phyloP scores from a whole-genome alignment of 2,113 vertebrate genomes.

The Zapornia atra region DNA sequence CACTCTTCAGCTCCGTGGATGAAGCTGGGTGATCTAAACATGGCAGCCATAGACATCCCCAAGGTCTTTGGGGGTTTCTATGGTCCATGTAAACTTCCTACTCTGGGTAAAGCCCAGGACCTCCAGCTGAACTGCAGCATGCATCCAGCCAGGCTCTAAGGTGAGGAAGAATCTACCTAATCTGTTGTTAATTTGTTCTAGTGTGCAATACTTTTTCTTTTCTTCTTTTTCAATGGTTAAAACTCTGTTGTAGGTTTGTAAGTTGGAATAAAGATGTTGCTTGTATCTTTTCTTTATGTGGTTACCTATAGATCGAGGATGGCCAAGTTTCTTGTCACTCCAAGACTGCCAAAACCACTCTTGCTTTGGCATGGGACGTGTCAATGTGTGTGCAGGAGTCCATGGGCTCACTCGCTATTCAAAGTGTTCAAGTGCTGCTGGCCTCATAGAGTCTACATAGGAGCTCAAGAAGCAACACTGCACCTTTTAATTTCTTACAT shows the following conservation, averaged over 20 bases:
- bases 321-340: neutral
- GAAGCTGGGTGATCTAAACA: neutral
- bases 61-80: neutral
- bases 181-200: neutral
- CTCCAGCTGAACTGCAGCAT: neutral
- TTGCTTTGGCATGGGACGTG: too few species aligned
- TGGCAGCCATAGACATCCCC: neutral
- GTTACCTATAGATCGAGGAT: neutral
- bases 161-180: neutral
- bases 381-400: too few species aligned
- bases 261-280: neutral
- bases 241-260: neutral
- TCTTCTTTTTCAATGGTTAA: neutral
- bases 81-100: neutral
- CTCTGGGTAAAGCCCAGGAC: neutral
- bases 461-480: neutral
- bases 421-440: neutral
- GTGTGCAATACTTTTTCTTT: neutral
- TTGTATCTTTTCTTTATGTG: neutral
- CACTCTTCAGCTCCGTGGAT: neutral
- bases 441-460: fast-evolving
- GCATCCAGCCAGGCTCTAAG: neutral
- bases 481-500: neutral
- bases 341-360: neutral
- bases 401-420: neutral